Evolutionary conservation across 2,113 vertebrate species (phyloP).

Genomic region (Ailuropoda melanoleuca): DNA sequence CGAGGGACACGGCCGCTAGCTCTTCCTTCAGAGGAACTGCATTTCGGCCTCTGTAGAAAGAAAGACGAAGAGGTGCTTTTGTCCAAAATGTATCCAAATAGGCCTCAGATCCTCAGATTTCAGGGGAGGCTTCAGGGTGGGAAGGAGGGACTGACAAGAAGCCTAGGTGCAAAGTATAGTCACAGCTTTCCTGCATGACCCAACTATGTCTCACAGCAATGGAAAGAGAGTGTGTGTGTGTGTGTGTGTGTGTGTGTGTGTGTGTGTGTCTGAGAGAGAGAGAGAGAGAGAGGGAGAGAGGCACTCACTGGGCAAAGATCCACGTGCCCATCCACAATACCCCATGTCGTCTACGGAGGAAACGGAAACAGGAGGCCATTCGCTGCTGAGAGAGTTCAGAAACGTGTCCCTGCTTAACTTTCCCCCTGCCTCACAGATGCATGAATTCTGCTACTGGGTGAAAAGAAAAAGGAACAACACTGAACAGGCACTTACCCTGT

Average conservation of each 20-base stretch:
- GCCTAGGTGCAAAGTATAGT: background rate
- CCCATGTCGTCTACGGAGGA: background rate
- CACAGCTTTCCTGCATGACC: background rate
- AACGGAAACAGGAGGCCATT: background rate
- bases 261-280: no score
- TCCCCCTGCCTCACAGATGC: background rate
- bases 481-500: background rate
- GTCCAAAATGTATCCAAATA: background rate
- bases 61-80: background rate
- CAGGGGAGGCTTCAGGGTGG: background rate
- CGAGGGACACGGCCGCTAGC: background rate
- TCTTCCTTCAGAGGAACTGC: background rate
- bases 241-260: background rate
- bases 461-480: background rate
- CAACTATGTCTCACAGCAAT: background rate
- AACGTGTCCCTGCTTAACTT: background rate
- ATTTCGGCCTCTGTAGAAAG: background rate
- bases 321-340: background rate
- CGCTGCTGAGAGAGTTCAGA: background rate
- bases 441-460: background rate
- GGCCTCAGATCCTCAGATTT: background rate
- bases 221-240: background rate
- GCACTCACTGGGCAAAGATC: background rate
- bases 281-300: no score
- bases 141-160: constrained; percentile 3